Evolutionary conservation across 2,113 vertebrate species (phyloP).

Genomic region (Oophaga pumilio): DNA sequence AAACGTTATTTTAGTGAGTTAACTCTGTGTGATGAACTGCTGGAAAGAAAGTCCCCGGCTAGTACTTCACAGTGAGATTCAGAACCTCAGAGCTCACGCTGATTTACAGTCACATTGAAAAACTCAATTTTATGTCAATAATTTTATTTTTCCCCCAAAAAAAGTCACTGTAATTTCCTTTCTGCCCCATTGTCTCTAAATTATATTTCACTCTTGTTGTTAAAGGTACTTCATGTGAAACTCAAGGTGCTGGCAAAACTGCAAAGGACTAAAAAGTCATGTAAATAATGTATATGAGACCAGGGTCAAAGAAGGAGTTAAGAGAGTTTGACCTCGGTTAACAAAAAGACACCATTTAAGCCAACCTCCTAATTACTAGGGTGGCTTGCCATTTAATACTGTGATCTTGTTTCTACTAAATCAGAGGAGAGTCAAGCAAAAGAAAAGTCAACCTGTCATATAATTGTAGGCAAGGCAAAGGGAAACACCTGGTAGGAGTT

Average conservation of each 20-base stretch:
- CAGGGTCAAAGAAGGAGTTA: constrained; percentile 56
- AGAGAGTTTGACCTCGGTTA: constrained; percentile 60
- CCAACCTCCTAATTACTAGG: constrained; percentile 45
- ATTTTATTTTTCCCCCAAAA: constrained; percentile 43
- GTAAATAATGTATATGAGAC: constrained; percentile 55
- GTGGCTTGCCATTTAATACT: constrained; percentile 54
- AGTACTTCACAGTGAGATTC: not conserved
- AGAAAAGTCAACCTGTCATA: constrained; percentile 45
- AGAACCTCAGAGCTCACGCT: not conserved
- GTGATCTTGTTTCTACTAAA: constrained; percentile 50
- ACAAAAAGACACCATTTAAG: constrained; percentile 58
- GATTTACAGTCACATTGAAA: not conserved
- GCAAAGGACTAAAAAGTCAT: constrained; percentile 57
- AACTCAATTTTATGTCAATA: not conserved
- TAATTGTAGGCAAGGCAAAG: constrained; percentile 8
- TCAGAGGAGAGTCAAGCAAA: constrained; percentile 45
- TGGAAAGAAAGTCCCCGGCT: constrained; percentile 54
- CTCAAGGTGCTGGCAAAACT: constrained; percentile 52
- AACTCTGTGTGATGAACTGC: constrained; percentile 71
- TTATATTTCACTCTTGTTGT: constrained; percentile 53
- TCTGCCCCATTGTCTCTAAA: constrained; percentile 51
- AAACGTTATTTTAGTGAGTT: constrained; percentile 75
- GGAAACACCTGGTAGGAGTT: constrained; percentile 6
- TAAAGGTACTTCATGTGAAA: constrained; percentile 57
- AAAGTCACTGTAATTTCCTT: constrained; percentile 59